Evolutionary conservation across 2,888 invertebrate genomes (phyloP).

Genomic region (Iselma pallidipennis): DNA sequence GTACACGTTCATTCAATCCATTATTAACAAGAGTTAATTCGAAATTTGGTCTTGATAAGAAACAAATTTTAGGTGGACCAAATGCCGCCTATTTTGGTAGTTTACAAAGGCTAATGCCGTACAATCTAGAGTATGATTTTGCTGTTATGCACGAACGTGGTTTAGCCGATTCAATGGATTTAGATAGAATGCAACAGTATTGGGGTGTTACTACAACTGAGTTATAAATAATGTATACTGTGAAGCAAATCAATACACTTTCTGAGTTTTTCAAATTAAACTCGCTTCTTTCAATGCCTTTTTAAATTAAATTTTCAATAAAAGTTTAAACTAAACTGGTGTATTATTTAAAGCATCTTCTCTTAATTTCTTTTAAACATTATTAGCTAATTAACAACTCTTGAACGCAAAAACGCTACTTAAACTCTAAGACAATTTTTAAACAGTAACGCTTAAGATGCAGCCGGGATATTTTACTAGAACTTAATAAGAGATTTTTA

Average conservation of each 20-base stretch:
- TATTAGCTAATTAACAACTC: too few species aligned
- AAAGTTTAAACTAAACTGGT: too few species aligned
- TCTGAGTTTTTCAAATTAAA: neutral
- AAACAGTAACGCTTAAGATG: too few species aligned
- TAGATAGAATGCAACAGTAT: conserved; percentile 87
- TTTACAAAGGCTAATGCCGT: conserved; percentile 81
- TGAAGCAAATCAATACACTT: neutral
- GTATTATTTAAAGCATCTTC: too few species aligned
- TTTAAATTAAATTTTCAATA: too few species aligned
- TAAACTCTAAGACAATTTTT: too few species aligned
- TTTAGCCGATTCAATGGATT: conserved; percentile 75
- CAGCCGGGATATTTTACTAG: too few species aligned
- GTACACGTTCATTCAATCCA: conserved; percentile 77
- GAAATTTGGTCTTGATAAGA: conserved; percentile 63
- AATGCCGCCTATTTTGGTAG: conserved; percentile 89
- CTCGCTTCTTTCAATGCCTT: too few species aligned
- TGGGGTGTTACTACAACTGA: conserved; percentile 91
- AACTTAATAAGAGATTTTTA: too few species aligned
- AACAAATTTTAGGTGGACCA: conserved; percentile 70
- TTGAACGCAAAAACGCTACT: too few species aligned
- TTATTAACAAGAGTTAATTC: conserved; percentile 62
- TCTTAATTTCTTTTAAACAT: too few species aligned
- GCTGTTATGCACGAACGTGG: conserved; percentile 79
- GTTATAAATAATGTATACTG: conserved; percentile 55
- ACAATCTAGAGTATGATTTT: conserved; percentile 82